These are phyloP conservation scores for Lucilia sericata DNA, from an alignment of 1,140 invertebrate genomes.

Conservation along the genomic window DNA sequence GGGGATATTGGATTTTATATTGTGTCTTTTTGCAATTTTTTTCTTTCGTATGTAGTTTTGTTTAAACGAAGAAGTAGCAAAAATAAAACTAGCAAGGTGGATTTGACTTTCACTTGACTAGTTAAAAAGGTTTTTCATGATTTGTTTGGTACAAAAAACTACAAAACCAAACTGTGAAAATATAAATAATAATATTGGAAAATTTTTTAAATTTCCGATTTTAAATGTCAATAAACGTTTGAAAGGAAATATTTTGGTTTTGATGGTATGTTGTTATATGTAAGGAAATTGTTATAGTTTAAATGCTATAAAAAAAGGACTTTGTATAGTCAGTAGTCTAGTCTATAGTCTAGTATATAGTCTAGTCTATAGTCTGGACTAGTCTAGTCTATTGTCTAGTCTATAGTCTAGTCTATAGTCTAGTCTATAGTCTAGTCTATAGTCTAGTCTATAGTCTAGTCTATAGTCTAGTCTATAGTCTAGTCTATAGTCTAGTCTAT, in stretches of 20 bases:
- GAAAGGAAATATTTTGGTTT: background rate
- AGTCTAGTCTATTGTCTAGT: too few relatives aligned
- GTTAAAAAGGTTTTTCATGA: constrained; percentile 32
- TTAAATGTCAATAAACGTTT: background rate
- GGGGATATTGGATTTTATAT: constrained; percentile 2
- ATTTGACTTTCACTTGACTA: constrained; percentile 40
- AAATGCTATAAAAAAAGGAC: too few relatives aligned
- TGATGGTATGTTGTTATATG: too few relatives aligned
- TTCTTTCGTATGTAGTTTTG: background rate
- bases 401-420: too few relatives aligned
- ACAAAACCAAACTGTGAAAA: background rate
- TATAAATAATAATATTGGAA: background rate
- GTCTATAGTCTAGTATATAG: too few relatives aligned
- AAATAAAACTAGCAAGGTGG: constrained; percentile 20
- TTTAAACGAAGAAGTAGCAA: background rate
- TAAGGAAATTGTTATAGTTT: too few relatives aligned
- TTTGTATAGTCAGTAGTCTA: too few relatives aligned
- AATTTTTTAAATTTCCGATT: background rate
- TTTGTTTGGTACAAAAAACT: background rate
- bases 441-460: too few relatives aligned
- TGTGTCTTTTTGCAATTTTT: background rate
- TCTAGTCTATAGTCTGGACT: too few relatives aligned
- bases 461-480: too few relatives aligned
- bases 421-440: too few relatives aligned
- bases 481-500: too few relatives aligned